Percentiles rank a stretch among this genome's conserved stretches.
phyloP scores from a whole-genome alignment of 2,113 vertebrate species.

The Epinephelus cyanopodus region DNA sequence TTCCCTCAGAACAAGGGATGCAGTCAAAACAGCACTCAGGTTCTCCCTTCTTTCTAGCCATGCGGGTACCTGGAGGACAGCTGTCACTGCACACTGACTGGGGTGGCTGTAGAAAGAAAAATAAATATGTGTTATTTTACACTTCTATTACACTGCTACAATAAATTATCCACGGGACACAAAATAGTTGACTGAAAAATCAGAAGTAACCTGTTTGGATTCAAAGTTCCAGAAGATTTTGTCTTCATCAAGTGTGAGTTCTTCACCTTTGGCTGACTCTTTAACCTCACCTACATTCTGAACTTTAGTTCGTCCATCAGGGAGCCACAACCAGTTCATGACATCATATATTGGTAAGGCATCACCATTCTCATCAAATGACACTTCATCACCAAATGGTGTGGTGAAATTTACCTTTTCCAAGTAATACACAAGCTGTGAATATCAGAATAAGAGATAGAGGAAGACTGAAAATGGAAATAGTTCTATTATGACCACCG shows the following conservation, averaged over 20 bases:
- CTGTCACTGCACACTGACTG: conserved; percentile 82
- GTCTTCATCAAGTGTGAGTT: conserved; percentile 73
- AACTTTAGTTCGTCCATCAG: conserved; percentile 63
- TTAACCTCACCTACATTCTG: conserved; percentile 75
- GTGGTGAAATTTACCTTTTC: conserved; percentile 80
- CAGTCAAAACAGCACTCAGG: no score
- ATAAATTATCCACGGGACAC: accelerated
- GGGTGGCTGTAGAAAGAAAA: conserved; percentile 67
- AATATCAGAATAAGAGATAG: no score
- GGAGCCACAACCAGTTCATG: conserved; percentile 80
- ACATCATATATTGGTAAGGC: conserved; percentile 81
- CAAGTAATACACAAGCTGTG: conserved; percentile 77
- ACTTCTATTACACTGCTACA: not conserved
- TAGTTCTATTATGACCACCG: not conserved
- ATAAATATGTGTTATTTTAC: not conserved
- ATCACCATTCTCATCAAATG: conserved; percentile 82
- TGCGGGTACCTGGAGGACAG: conserved; percentile 79
- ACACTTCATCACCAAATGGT: conserved; percentile 78
- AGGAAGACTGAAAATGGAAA: not conserved
- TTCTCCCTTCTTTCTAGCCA: no score
- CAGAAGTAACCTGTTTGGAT: conserved; percentile 52
- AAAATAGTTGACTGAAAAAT: not conserved
- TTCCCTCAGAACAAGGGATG: conserved; percentile 82
- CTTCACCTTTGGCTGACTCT: conserved; percentile 56
- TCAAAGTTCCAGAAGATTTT: conserved; percentile 78